phyloP scores from a whole-genome alignment of 2,797 vertebrate genomes.

The Halcyon leucocephala region DNA sequence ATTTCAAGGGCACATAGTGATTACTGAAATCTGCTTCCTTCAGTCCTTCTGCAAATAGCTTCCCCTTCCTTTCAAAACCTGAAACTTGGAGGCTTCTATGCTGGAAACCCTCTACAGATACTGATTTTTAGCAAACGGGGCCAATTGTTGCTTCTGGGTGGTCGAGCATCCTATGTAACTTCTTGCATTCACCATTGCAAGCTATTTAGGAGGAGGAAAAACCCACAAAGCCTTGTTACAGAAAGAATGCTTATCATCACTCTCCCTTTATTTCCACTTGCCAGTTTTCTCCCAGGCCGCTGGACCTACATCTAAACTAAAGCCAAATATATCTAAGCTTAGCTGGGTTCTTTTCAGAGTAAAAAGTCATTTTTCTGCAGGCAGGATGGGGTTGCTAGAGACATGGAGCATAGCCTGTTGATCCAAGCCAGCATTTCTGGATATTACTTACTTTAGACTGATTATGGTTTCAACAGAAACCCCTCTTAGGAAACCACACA shows the following conservation, averaged over 20 bases:
- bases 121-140: not conserved
- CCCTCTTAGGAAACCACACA: constrained; percentile 38
- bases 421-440: not conserved
- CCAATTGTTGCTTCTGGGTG: not conserved
- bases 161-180: not conserved
- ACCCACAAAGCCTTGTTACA: not conserved
- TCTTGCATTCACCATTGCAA: not conserved
- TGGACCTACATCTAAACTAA: not conserved
- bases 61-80: not conserved
- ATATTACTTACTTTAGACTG: not conserved
- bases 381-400: not conserved
- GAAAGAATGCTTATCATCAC: not conserved
- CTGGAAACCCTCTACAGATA: not conserved
- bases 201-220: not conserved
- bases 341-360: not conserved
- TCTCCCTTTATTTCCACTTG: not conserved
- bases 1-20: not conserved
- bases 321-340: not conserved
- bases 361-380: not conserved
- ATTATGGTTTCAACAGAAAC: constrained; percentile 17
- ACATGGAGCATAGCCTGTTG: not conserved
- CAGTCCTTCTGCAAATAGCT: not conserved
- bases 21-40: not conserved
- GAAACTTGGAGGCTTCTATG: not conserved
- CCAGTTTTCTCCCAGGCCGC: not conserved